These are phyloP conservation scores for Parelbella ahira DNA, from an alignment of 2,888 invertebrate genomes.

Conservation along the genomic window DNA sequence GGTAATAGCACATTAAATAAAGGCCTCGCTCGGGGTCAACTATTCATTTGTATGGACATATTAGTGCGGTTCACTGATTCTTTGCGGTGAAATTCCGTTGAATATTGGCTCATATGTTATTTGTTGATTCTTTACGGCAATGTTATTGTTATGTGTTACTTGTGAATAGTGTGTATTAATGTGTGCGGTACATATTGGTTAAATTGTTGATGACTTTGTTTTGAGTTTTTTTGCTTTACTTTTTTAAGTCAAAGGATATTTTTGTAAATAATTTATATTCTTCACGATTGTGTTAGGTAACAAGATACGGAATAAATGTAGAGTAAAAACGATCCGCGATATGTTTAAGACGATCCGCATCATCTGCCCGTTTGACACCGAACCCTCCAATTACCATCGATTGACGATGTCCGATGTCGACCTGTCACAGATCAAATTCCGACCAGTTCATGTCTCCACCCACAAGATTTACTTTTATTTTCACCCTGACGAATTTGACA, in stretches of 20 bases:
- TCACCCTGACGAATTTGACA: constrained; percentile 66
- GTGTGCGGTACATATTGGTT: too few relatives aligned
- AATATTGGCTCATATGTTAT: constrained; percentile 12
- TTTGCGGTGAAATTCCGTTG: constrained; percentile 12
- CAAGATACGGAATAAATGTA: constrained; percentile 16
- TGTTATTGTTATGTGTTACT: too few relatives aligned
- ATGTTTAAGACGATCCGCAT: constrained; percentile 44
- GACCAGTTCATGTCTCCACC: constrained; percentile 59
- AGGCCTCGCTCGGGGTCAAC: constrained; percentile 20
- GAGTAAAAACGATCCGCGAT: constrained; percentile 23
- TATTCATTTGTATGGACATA: constrained; percentile 26
- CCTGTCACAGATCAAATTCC: constrained; percentile 70
- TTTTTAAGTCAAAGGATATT: too few relatives aligned
- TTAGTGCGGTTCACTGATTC: constrained; percentile 20
- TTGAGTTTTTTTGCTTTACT: too few relatives aligned
- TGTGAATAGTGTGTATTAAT: too few relatives aligned
- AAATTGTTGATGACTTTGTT: too few relatives aligned
- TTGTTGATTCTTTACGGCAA: constrained; percentile 4
- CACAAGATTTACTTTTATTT: constrained; percentile 49
- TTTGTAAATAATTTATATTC: too few relatives aligned
- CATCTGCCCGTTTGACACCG: constrained; percentile 56
- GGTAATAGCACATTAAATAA: constrained; percentile 26
- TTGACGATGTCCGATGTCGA: constrained; percentile 64
- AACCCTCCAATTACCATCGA: constrained; percentile 68
- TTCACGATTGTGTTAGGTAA: too few relatives aligned